Conservation (phyloP, 53 echinoderm and acorn worm genomes). For the Holothuria scabra region DNA sequence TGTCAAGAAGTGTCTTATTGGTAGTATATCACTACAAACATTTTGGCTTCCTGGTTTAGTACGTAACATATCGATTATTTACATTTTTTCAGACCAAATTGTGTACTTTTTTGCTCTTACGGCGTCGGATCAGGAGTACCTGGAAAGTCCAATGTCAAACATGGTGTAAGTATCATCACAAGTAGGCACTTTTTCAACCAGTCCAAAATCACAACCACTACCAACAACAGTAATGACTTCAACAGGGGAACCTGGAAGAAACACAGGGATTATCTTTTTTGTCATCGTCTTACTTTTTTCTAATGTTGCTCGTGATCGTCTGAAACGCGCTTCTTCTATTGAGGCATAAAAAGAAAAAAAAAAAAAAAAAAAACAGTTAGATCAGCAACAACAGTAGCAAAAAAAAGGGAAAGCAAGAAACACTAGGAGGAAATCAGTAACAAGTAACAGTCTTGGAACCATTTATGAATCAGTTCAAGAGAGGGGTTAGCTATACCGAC, state of each 20-base stretch:
- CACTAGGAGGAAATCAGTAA: no score
- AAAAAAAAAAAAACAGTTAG: background rate
- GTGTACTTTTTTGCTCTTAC: background rate
- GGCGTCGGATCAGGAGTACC: background rate
- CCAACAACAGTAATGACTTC: background rate
- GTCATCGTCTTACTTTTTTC: background rate
- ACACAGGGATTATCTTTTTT: no score
- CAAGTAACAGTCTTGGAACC: no score
- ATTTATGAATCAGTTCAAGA: no score
- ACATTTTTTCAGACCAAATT: background rate
- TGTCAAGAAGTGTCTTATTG: no score
- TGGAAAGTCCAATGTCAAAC: background rate
- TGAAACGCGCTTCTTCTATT: background rate
- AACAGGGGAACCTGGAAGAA: no score
- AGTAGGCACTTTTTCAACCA: slow-evolving; percentile 6
- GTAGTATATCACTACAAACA: no score
- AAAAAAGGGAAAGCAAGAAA: no score
- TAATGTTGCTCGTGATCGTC: slow-evolving; percentile 17
- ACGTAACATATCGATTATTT: background rate
- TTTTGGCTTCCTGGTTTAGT: no score
- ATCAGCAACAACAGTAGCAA: no score
- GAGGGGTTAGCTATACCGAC: no score
- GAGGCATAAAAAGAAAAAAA: slow-evolving; percentile 9
- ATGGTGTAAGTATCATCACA: background rate
- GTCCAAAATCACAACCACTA: background rate